phyloP scores from a whole-genome alignment of 2,888 invertebrate species.

The Coleophora flavipennella region DNA sequence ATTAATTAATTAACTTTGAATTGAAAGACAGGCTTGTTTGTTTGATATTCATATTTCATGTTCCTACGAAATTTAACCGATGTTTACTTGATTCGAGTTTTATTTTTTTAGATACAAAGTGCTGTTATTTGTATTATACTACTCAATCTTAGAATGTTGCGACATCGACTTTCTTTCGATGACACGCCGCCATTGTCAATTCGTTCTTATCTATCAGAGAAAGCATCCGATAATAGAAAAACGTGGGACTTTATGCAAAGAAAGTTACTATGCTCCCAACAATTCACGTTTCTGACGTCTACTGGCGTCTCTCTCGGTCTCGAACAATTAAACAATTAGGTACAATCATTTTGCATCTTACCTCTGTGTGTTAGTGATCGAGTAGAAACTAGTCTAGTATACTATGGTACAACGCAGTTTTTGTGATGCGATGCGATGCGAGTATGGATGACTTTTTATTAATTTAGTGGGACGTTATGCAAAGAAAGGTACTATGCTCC shows the following conservation, averaged over 20 bases:
- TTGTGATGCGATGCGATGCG: background rate
- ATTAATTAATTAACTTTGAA: too few species aligned
- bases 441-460: too few species aligned
- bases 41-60: too few species aligned
- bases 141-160: conserved; percentile 4
- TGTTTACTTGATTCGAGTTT: too few species aligned
- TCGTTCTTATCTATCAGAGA: conserved; percentile 54
- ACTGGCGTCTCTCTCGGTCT: too few species aligned
- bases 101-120: too few species aligned
- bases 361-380: too few species aligned
- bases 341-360: background rate
- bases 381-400: too few species aligned
- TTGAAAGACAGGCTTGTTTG: too few species aligned
- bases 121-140: too few species aligned
- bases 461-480: conserved; percentile 54
- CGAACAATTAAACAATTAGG: background rate
- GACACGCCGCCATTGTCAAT: conserved; percentile 44
- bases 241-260: conserved; percentile 57
- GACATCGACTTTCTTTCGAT: conserved; percentile 39
- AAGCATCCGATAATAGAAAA: conserved; percentile 59
- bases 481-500: conserved; percentile 47
- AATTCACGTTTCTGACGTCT: background rate
- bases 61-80: too few species aligned
- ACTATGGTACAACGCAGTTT: too few species aligned
- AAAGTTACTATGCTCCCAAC: conserved; percentile 39